These are phyloP conservation scores for Psammodynastes pulverulentus DNA, from an alignment of 2,113 vertebrate genomes.

Conservation along the genomic window DNA sequence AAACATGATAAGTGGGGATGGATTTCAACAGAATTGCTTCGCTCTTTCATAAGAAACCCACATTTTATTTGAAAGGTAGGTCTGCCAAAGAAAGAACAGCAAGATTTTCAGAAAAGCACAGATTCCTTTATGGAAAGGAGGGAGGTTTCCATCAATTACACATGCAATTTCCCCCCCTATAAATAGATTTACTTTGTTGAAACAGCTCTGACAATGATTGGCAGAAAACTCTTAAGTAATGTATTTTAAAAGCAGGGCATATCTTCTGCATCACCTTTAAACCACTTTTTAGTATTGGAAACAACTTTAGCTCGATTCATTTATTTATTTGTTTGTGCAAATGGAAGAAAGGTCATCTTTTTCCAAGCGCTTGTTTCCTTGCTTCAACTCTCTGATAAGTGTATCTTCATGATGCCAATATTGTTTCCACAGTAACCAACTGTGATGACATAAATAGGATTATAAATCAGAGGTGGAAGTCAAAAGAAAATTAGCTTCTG, in stretches of 20 bases:
- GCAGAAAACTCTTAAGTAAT: constrained; percentile 29
- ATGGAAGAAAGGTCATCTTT: constrained; percentile 54
- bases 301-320: neutral
- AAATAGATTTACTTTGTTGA: neutral
- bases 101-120: neutral
- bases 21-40: neutral
- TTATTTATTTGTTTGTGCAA: constrained; percentile 12
- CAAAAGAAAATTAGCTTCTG: constrained; percentile 51
- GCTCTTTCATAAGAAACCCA: neutral
- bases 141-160: neutral
- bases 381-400: constrained; percentile 53
- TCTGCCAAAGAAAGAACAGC: neutral
- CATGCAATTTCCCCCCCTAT: neutral
- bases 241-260: constrained; percentile 25
- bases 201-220: neutral
- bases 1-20: neutral
- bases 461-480: constrained; percentile 44
- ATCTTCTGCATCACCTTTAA: constrained; percentile 15
- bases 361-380: constrained; percentile 59
- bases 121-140: neutral
- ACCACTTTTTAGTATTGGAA: neutral
- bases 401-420: constrained; percentile 54
- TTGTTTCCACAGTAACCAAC: constrained; percentile 61
- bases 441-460: constrained; percentile 57
- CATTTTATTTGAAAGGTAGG: neutral